Base-by-base conservation (phyloP, 2,113 vertebrate genomes). In the Marcusenius ussheri region DNA sequence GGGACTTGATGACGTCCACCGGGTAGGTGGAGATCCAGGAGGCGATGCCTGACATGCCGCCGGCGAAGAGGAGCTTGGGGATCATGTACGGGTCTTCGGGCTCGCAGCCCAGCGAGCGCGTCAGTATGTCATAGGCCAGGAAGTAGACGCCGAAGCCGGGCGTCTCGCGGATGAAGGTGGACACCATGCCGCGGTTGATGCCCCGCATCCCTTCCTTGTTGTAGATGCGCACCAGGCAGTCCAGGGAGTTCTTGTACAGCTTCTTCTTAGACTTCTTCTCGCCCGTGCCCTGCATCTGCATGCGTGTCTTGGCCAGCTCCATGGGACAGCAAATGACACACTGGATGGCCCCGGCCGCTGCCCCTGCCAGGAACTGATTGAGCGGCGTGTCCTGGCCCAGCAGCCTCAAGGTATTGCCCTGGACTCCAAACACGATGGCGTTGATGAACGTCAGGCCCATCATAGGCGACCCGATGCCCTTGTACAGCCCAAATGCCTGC, bases 391-490 rank as follows among this genome's bases (percentile, higher is more conserved):
- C 98, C 0, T 92, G 92, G 74, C 94, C 97, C 80, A 99, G 95
- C 10, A 93, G 91, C 27, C 98, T 96, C 74, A 99, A 96, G 0
- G 97, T 89, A 93, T 99, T 98, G 13, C 98, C 98, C 93, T 99
- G 98, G 2, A 98, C 97, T 0, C 98, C 98, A 0, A 99, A 99
- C 89, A 99, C 98, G 51, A 99, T 97, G 0, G 98, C 98, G 0
- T 99, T 99, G 95, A 99, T 99, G 95, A 99, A 99, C 0, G 98
- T 98, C 10, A 99, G 96, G 90, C 98, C 98, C 98, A 99, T 98
- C 97, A 99, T 98, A 10, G 98, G 98, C 1, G 98, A 99, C 58
- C 98, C 98, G 53, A 99, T 97, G 86, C 98, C 98, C 96, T 98
- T 99, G 93, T 98, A 99, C 86, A 99, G 96, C 80, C 98, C 98